These are phyloP conservation scores for Megalurothrips usitatus DNA, from an alignment of 2,888 invertebrate species.

Conservation along the genomic window DNA sequence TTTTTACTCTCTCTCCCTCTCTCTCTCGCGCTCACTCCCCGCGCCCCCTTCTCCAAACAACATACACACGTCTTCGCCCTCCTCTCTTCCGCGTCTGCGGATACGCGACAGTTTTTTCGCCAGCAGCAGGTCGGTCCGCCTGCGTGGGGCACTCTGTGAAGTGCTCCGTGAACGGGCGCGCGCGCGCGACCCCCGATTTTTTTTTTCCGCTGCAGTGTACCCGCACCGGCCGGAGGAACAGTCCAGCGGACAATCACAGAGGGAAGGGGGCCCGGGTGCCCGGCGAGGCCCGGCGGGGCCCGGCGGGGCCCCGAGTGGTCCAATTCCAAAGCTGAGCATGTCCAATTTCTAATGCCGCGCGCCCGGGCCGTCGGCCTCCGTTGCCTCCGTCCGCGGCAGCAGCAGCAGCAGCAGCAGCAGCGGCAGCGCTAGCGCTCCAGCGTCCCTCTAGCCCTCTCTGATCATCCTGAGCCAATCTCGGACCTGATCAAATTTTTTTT, in stretches of 20 bases:
- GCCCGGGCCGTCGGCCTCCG: not conserved
- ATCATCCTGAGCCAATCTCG: not conserved
- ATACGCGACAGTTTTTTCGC: no score
- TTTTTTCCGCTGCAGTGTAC: no score
- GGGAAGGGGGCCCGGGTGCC: no score
- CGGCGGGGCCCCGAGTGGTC: slow-evolving; percentile 4
- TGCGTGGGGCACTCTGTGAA: no score
- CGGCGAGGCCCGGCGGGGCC: not conserved
- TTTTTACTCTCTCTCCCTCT: not conserved
- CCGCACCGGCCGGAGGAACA: no score
- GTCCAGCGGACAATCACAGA: no score
- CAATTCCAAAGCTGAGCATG: slow-evolving; percentile 20
- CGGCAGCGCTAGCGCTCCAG: not conserved
- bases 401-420: not conserved
- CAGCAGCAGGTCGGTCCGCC: no score
- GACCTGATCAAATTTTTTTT: slow-evolving; percentile 24
- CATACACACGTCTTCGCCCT: no score
- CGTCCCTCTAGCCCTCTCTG: no score
- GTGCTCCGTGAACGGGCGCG: no score
- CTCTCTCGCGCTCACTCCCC: not conserved
- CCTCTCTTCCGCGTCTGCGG: no score
- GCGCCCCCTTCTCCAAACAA: not conserved
- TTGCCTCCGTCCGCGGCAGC: not conserved
- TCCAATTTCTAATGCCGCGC: slow-evolving; percentile 22
- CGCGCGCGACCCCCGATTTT: no score